Conservation (phyloP, 2,888 invertebrate species). For the Callyntrura sp. region DNA sequence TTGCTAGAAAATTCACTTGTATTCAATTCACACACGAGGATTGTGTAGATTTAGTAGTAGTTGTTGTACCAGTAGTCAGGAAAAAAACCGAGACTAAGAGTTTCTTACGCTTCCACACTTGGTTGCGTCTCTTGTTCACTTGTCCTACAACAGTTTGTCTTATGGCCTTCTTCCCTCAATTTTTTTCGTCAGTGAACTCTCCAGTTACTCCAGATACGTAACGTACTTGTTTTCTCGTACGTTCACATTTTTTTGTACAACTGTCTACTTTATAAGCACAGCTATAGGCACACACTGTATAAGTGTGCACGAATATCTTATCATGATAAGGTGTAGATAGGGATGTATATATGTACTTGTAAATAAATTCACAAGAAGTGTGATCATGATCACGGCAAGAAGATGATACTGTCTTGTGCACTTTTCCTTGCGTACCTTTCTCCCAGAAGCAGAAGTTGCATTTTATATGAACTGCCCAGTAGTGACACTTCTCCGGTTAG, state of each 20-base stretch:
- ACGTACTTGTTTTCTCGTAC: conserved; percentile 24
- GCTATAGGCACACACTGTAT: neutral
- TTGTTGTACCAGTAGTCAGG: neutral
- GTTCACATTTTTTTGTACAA: neutral
- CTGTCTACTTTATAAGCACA: neutral
- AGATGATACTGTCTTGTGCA: conserved; percentile 36
- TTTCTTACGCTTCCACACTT: conserved; percentile 71
- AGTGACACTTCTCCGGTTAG: conserved; percentile 33
- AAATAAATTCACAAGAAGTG: neutral
- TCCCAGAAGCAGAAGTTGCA: neutral
- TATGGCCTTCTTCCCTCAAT: conserved; percentile 67
- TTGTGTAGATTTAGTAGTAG: neutral
- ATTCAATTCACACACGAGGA: conserved; percentile 54
- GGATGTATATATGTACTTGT: conserved; percentile 28
- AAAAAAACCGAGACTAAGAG: conserved; percentile 49
- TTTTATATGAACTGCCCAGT: neutral
- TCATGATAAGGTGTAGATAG: too few relatives aligned
- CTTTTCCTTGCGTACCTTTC: conserved; percentile 6
- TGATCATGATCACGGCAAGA: neutral
- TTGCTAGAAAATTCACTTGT: neutral
- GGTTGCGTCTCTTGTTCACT: conserved; percentile 73
- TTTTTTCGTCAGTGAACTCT: conserved; percentile 43
- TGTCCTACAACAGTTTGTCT: conserved; percentile 72
- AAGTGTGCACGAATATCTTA: neutral
- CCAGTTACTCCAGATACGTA: conserved; percentile 26